These are phyloP conservation scores for Pristionchus mayeri DNA, from an alignment of 2,888 invertebrate genomes.

Conservation along the genomic window DNA sequence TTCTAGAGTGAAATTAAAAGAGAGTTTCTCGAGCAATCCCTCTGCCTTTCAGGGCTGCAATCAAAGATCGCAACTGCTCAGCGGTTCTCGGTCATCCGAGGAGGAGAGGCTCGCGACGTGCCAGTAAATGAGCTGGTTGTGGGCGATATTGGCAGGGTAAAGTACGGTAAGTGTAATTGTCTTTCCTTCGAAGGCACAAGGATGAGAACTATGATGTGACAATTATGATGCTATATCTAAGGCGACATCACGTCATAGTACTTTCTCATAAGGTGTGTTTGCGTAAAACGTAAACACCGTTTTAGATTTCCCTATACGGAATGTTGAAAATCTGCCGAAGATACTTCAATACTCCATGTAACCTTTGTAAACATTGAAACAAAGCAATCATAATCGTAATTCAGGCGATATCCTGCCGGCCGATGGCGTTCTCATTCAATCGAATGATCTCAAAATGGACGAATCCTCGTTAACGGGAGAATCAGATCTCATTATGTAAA, in stretches of 20 bases:
- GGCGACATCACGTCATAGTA: too few relatives aligned
- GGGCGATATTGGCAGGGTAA: constrained; percentile 94
- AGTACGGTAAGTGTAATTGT: constrained; percentile 79
- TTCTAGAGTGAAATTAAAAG: too few relatives aligned
- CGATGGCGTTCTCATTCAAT: constrained; percentile 96
- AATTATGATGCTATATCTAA: too few relatives aligned
- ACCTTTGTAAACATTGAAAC: too few relatives aligned
- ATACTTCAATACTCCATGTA: too few relatives aligned
- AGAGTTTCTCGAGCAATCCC: too few relatives aligned
- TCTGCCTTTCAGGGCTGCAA: constrained; percentile 70
- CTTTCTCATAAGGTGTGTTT: too few relatives aligned
- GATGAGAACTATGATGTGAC: not conserved
- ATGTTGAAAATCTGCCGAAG: not conserved
- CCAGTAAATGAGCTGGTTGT: constrained; percentile 97
- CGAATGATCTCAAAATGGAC: constrained; percentile 98
- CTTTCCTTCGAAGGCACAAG: too few relatives aligned
- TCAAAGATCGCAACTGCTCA: constrained; percentile 98
- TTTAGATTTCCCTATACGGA: not conserved
- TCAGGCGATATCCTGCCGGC: constrained; percentile 94
- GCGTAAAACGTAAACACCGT: too few relatives aligned
- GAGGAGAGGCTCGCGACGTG: constrained; percentile 91
- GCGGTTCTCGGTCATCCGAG: constrained; percentile 95
- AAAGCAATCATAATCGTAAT: too few relatives aligned
- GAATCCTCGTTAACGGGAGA: constrained; percentile 98
- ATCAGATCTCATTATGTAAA: constrained; percentile 99